Percentiles rank a stretch among this genome's conserved stretches.
These are phyloP conservation scores for Syncerus caffer DNA, from an alignment of 2,797 vertebrate genomes.

Conservation along the genomic window DNA sequence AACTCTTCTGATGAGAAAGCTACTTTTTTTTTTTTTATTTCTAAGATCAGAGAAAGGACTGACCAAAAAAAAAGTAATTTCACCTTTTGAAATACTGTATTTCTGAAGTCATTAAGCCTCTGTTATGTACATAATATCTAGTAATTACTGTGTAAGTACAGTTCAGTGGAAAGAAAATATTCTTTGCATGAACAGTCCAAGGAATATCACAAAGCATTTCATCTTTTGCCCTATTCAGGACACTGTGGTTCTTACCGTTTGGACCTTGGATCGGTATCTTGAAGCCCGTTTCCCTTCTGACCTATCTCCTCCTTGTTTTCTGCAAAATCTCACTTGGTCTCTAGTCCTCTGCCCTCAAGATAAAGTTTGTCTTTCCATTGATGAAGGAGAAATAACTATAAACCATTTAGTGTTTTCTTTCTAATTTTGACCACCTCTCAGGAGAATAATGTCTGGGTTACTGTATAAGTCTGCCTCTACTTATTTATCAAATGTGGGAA, in stretches of 20 bases:
- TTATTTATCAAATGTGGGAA: background rate
- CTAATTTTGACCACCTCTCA: background rate
- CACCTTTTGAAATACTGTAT: background rate
- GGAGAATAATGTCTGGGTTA: background rate
- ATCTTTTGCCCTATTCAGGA: background rate
- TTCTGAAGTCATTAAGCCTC: background rate
- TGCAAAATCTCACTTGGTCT: background rate
- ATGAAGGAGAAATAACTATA: background rate
- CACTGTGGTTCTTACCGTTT: background rate
- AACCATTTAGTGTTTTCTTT: background rate
- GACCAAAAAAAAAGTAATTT: constrained; percentile 28
- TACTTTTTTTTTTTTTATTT: background rate
- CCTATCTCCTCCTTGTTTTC: background rate
- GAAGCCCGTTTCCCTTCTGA: background rate
- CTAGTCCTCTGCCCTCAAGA: background rate
- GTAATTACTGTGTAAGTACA: background rate
- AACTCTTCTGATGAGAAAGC: background rate
- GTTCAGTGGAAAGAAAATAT: background rate
- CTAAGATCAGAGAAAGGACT: constrained; percentile 3
- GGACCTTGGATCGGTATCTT: background rate
- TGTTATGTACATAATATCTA: background rate
- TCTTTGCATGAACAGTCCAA: background rate
- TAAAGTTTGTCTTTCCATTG: background rate
- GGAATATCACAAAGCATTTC: background rate
- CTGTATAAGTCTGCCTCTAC: background rate